Conservation (phyloP, 2,888 invertebrate species). For the Dione vanillae region DNA sequence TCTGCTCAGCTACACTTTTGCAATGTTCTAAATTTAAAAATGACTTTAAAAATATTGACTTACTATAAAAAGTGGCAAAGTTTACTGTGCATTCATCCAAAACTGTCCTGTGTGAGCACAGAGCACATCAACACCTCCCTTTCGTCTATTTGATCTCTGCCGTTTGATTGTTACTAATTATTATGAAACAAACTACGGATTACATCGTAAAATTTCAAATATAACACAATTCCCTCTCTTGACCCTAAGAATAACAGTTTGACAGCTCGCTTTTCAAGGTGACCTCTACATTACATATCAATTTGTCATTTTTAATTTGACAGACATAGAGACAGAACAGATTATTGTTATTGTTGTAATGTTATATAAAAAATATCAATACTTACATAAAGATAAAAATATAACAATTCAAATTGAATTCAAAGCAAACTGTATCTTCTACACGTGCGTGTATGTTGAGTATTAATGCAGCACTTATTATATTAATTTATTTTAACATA, state of each 20-base stretch:
- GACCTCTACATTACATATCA: slow-evolving; percentile 28
- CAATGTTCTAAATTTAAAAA: neutral
- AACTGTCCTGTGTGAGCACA: neutral
- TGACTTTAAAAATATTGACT: neutral
- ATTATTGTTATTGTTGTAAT: neutral
- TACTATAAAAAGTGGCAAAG: slow-evolving; percentile 3
- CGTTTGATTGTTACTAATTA: neutral
- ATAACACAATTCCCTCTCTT: slow-evolving; percentile 28
- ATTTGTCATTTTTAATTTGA: slow-evolving; percentile 31
- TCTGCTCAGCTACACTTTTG: neutral
- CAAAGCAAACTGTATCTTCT: neutral
- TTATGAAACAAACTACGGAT: neutral
- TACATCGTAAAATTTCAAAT: slow-evolving; percentile 14
- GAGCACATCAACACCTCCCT: neutral
- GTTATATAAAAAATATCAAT: neutral
- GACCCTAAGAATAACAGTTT: slow-evolving; percentile 26
- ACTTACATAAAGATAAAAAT: neutral
- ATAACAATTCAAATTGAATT: neutral
- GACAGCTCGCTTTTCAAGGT: slow-evolving; percentile 26
- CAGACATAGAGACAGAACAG: slow-evolving; percentile 5
- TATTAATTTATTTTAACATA: too few relatives aligned
- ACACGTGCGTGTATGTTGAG: neutral
- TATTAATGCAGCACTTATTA: too few relatives aligned
- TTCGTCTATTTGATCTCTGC: neutral
- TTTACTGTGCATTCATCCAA: slow-evolving; percentile 5